A percentile compares a stretch with the other conserved stretches of the same genome.
Conservation (phyloP, 2,888 invertebrate genomes). For the Hirtodrosophila confusa region DNA sequence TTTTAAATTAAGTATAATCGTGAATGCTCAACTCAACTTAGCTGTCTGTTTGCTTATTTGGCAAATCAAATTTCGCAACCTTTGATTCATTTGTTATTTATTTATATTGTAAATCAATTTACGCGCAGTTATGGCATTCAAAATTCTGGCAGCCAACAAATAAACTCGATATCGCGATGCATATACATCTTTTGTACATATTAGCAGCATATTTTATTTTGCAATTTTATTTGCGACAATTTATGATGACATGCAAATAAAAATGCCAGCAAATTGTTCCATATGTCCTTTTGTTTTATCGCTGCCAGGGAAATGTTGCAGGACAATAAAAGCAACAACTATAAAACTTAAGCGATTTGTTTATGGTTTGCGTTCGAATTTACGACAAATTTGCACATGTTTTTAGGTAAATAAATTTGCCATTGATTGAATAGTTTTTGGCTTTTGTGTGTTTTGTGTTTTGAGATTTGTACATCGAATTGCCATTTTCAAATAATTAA, state of each 20-base stretch:
- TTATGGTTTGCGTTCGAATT: slow-evolving; percentile 8
- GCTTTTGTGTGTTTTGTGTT: slow-evolving; percentile 23
- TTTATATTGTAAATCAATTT: slow-evolving; percentile 30
- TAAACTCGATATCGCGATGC: slow-evolving; percentile 8
- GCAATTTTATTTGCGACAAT: slow-evolving; percentile 59
- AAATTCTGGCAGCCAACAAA: slow-evolving; percentile 5
- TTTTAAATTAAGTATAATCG: no score
- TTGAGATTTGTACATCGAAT: slow-evolving; percentile 36
- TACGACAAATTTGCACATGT: slow-evolving; percentile 9
- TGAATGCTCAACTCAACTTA: no score
- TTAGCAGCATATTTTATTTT: background rate
- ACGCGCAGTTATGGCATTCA: slow-evolving; percentile 5
- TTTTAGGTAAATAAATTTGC: slow-evolving; percentile 39
- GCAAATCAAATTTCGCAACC: background rate
- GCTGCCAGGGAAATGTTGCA: slow-evolving; percentile 22
- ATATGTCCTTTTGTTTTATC: slow-evolving; percentile 53
- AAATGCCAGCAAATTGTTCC: slow-evolving; percentile 50
- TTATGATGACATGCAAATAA: slow-evolving; percentile 51
- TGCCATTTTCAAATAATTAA: slow-evolving; percentile 47
- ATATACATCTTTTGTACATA: slow-evolving; percentile 2
- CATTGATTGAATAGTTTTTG: slow-evolving; percentile 48
- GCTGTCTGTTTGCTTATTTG: slow-evolving; percentile 1
- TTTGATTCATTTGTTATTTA: slow-evolving; percentile 40
- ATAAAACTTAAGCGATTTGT: slow-evolving; percentile 33
- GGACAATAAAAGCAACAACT: slow-evolving; percentile 13